These are phyloP conservation scores for Anticlea derivata DNA, from an alignment of 2,888 invertebrate species.

Conservation along the genomic window DNA sequence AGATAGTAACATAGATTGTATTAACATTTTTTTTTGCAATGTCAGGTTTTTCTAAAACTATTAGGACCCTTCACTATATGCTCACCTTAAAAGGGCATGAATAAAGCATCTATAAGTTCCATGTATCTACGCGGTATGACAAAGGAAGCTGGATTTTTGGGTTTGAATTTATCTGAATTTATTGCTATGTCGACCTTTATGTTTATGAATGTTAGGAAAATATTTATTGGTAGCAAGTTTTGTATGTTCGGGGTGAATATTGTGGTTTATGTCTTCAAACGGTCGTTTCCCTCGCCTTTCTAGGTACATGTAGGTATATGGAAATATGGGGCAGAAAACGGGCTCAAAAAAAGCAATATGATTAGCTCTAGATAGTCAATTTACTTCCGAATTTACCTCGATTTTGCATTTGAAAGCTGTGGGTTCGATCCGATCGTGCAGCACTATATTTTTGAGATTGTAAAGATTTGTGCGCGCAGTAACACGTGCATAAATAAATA, in stretches of 20 bases:
- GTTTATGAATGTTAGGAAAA: constrained; percentile 33
- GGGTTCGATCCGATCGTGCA: no score
- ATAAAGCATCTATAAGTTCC: constrained; percentile 20
- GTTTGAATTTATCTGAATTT: constrained; percentile 51
- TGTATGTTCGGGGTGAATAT: constrained; percentile 16
- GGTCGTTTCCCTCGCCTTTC: neutral
- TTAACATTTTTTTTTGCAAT: no score
- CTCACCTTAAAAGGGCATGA: constrained; percentile 10
- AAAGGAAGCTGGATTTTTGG: constrained; percentile 44
- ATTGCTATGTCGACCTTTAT: constrained; percentile 38
- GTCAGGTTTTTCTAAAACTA: neutral
- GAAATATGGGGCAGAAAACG: no score
- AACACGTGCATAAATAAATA: no score
- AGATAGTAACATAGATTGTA: no score
- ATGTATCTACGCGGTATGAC: constrained; percentile 38
- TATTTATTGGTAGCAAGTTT: constrained; percentile 35
- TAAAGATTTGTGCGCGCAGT: no score
- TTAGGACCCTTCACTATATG: neutral
- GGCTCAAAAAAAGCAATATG: no score
- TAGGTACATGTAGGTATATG: neutral
- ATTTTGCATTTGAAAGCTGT: no score
- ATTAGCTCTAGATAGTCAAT: no score
- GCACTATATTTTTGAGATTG: no score
- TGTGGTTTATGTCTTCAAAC: constrained; percentile 10
- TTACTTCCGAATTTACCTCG: no score